phyloP scores from a whole-genome alignment of 2,888 invertebrate genomes.

The Phrixothrix hirtus region DNA sequence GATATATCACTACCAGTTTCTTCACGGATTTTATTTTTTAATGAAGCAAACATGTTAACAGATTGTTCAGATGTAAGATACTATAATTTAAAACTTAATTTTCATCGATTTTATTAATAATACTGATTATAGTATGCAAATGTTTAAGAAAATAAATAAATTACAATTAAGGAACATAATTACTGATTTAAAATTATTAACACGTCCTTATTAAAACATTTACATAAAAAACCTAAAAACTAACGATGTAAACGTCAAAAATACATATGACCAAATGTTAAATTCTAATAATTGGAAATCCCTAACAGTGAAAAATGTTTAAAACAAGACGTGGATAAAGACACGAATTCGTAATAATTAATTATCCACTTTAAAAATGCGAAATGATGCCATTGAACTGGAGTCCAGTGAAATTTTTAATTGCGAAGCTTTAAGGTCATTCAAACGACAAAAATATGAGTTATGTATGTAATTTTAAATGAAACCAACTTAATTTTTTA shows the following conservation, averaged over 20 bases:
- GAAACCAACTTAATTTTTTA: too few species aligned
- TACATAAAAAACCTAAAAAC: neutral
- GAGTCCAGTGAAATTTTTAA: too few species aligned
- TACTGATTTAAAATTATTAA: neutral
- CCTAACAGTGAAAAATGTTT: too few species aligned
- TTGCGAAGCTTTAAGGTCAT: too few species aligned
- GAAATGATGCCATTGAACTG: too few species aligned
- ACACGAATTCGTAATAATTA: too few species aligned
- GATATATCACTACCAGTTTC: slow-evolving; percentile 82
- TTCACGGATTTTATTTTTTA: slow-evolving; percentile 88
- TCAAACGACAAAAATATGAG: too few species aligned
- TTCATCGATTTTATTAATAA: neutral
- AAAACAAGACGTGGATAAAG: too few species aligned
- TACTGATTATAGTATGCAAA: too few species aligned
- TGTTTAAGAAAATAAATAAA: neutral
- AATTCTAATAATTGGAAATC: too few species aligned
- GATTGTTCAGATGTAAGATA: neutral
- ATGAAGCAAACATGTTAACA: slow-evolving; percentile 76
- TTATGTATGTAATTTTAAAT: too few species aligned
- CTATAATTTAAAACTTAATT: neutral
- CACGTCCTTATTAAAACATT: neutral
- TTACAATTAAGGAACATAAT: neutral
- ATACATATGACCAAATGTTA: neutral
- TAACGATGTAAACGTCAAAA: slow-evolving; percentile 1
- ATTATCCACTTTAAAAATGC: too few species aligned